phyloP scores from a whole-genome alignment of 2,113 vertebrate species.

The Cervus canadensis region DNA sequence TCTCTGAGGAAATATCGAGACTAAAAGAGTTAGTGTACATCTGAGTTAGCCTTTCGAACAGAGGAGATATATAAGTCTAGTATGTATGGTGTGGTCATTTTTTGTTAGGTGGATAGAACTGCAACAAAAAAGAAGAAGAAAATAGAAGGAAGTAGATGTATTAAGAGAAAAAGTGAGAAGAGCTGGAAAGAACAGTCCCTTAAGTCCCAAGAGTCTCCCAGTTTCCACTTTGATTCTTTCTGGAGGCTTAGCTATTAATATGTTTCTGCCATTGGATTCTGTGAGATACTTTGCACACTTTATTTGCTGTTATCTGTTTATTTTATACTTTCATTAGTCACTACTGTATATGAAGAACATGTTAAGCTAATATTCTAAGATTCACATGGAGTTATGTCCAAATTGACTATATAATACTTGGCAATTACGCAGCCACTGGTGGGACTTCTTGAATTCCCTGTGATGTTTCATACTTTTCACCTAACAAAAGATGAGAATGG shows the following conservation, averaged over 20 bases:
- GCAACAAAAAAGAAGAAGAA: neutral
- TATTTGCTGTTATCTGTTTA: neutral
- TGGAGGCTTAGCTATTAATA: neutral
- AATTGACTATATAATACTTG: neutral
- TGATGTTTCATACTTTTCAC: neutral
- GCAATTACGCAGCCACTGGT: neutral
- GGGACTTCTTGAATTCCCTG: neutral
- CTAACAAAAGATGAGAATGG: neutral
- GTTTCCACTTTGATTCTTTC: neutral
- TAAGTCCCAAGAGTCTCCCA: neutral
- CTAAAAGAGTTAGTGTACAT: neutral
- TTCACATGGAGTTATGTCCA: neutral
- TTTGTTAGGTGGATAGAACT: neutral
- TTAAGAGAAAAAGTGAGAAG: neutral
- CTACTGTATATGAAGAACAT: neutral
- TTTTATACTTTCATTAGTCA: neutral
- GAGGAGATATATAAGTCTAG: neutral
- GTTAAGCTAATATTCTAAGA: neutral
- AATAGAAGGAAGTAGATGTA: neutral
- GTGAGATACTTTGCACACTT: neutral
- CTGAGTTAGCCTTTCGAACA: neutral
- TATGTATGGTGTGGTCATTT: neutral
- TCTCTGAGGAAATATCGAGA: neutral
- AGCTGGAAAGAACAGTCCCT: neutral
- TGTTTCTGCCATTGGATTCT: neutral